Conservation (phyloP, 64 coral and sea anemone genomes). For the Actinia tenebrosa region DNA sequence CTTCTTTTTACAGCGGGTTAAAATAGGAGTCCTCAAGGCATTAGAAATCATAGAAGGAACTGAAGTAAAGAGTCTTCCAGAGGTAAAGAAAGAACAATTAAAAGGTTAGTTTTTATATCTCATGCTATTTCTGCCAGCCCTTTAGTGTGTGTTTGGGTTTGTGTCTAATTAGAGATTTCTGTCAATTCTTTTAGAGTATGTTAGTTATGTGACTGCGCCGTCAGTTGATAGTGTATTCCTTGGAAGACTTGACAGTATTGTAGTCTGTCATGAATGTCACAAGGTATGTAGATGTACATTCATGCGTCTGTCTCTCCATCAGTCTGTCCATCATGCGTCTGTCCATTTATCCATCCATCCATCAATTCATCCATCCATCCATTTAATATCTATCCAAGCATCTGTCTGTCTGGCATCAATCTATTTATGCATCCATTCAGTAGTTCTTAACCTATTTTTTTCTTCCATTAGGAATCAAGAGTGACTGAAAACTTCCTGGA, state of each 20-base stretch:
- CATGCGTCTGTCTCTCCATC: too few species aligned
- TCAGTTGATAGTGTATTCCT: slow-evolving; percentile 50
- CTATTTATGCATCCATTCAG: too few species aligned
- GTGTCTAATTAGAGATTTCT: neutral
- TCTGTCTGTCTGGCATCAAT: too few species aligned
- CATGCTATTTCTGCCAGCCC: neutral
- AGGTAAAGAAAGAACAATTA: slow-evolving; percentile 18
- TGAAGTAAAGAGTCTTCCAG: slow-evolving; percentile 18
- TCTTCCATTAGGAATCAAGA: slow-evolving; percentile 48
- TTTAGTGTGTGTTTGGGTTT: neutral
- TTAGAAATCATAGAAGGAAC: slow-evolving; percentile 23
- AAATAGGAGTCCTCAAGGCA: slow-evolving; percentile 29
- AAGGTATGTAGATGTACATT: slow-evolving; percentile 17
- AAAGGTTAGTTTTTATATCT: slow-evolving; percentile 20
- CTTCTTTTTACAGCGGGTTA: slow-evolving; percentile 31
- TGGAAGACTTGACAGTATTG: slow-evolving; percentile 50
- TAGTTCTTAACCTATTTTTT: neutral
- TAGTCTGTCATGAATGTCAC: slow-evolving; percentile 45
- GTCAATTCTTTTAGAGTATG: slow-evolving; percentile 42
- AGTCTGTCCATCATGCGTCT: too few species aligned
- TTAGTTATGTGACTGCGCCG: slow-evolving; percentile 11
- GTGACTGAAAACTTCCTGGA: slow-evolving; percentile 69
- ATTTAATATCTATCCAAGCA: too few species aligned
- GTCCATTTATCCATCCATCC: too few species aligned
- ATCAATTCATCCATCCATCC: too few species aligned